Conservation (phyloP, 2,888 invertebrate species). For the Lasioglossum villosulum region DNA sequence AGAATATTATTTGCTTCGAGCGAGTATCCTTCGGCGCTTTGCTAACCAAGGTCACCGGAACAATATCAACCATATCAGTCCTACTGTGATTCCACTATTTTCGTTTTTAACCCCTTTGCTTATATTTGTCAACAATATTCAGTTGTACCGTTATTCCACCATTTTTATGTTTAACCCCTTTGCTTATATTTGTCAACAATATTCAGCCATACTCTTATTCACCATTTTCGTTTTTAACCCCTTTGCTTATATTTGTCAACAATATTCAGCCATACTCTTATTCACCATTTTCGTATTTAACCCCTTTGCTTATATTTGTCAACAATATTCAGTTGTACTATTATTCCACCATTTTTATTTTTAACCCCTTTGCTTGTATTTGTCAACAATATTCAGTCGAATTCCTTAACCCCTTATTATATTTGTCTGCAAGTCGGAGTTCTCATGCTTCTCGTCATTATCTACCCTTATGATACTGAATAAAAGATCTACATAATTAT, state of each 20-base stretch:
- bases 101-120: not conserved
- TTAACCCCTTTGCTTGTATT: not conserved
- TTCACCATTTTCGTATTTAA: not conserved
- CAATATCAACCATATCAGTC: conserved; percentile 25
- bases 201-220: no score
- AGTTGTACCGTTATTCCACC: no score
- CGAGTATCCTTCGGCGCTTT: conserved; percentile 4
- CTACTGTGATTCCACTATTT: not conserved
- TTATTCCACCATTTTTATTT: not conserved
- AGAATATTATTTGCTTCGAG: not conserved
- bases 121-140: no score
- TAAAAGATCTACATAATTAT: not conserved
- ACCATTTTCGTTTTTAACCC: no score
- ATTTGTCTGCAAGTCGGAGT: not conserved
- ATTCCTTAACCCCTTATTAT: no score
- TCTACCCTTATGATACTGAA: not conserved
- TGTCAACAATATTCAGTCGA: no score
- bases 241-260: no score
- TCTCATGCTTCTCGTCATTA: no score
- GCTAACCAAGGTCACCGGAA: not conserved
- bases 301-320: not conserved
- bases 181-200: no score
- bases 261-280: no score
- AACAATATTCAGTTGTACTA: conserved; percentile 5
- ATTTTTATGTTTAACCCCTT: no score